Conservation (phyloP, 2,797 vertebrate genomes). For the Aphelocoma californica region DNA sequence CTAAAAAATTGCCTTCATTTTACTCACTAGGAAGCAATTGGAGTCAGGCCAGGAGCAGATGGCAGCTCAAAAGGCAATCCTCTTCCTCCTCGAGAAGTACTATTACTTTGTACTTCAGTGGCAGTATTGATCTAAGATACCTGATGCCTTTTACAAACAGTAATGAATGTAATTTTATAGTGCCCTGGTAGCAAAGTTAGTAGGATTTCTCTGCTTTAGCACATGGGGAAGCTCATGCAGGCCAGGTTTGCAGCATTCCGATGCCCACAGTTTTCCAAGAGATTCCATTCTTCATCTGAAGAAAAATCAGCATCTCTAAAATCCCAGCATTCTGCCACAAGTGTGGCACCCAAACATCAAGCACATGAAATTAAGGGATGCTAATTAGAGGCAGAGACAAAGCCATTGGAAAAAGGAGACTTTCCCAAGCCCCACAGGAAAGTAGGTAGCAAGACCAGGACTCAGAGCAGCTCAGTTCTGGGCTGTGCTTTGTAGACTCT, state of each 20-base stretch:
- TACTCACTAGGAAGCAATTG: conserved; percentile 50
- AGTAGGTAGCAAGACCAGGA: background rate
- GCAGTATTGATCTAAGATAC: conserved; percentile 34
- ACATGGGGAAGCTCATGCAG: background rate
- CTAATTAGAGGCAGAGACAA: background rate
- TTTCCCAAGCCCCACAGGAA: background rate
- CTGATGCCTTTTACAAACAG: conserved; percentile 10
- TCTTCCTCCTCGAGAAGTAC: conserved; percentile 40
- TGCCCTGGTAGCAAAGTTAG: background rate
- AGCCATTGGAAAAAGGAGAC: background rate
- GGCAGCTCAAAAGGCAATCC: conserved; percentile 67
- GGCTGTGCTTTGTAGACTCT: background rate
- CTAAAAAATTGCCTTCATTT: conserved; percentile 52
- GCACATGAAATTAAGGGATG: background rate
- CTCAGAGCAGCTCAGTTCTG: background rate
- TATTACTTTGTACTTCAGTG: conserved; percentile 44
- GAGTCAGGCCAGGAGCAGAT: conserved; percentile 65
- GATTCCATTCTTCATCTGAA: background rate
- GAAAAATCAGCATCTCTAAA: background rate
- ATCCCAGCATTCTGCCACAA: background rate
- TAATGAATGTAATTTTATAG: background rate
- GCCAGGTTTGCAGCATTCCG: background rate
- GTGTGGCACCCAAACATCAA: background rate
- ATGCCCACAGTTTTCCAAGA: background rate
- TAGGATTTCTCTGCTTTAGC: background rate